Evolutionary conservation across 2,888 invertebrate species (phyloP), one percentile per base, ranked within the genome.

Genomic region (Xestia sexstrigata): DNA sequence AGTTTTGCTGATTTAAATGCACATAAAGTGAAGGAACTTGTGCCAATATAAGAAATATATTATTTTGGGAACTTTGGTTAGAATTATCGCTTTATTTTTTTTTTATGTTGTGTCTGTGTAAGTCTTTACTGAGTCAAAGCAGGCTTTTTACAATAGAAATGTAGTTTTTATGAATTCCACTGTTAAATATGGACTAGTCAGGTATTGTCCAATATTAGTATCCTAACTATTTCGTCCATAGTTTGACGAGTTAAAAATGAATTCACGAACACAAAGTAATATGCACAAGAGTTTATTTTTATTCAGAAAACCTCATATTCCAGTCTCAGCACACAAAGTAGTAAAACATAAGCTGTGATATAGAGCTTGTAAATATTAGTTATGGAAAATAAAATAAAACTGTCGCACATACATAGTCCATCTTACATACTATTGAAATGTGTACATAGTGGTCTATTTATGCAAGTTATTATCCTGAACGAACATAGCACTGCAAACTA

Each of bases 261-360:
- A 70, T 77, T 71, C 45, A 2, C 35, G 9, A 81, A 66, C 69
- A 68, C 76, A 70, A 82, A 70, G 62, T 71, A 66, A 70, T 69
- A 73, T 62, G 85, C 87, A 87, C 84, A 78, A 81, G 66, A 82
- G 75, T 87, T 81, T 79, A 78, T 75, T 78, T 83, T 82, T 77
- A 79, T 75, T 82, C 30, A 62, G 65, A 75, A 80, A 76, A 76
- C 45, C 60, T 68, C 68, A 83, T 78, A 85, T 87, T 87, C 84
- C 81, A 88, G 86, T 89, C 84, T 87, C 91, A 91, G 91, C 92
- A 92, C 92, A 91, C 89, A 92, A 90, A 88, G 68, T 93, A 93
- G 82, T 93, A 93, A 93, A 92, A 94, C 82, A 88, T 94, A 93
- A 95, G 96, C 96, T 96, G 96, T 96, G 96, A 96, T 96, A 96